Base-by-base conservation (phyloP, 2,113 vertebrate genomes). In the Planiliza haematocheilus region DNA sequence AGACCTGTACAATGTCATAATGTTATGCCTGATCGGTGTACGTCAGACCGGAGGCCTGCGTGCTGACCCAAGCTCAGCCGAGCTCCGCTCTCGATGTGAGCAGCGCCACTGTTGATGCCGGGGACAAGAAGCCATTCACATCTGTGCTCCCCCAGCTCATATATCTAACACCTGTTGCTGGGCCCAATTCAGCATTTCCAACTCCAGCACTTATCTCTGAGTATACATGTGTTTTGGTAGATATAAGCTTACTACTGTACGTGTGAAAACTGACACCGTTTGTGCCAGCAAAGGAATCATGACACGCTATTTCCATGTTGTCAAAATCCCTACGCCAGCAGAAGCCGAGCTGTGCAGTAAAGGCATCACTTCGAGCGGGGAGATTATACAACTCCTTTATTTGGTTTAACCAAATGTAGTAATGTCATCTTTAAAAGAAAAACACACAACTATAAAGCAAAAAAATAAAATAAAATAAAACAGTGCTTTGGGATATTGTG, bases 321-420 rank as follows among this genome's bases (percentile, higher is more conserved):
- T 41, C 16, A 64, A 59, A 51, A 64, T 56, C 20, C 12, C 6
- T 8, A 60, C 13, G 36, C 37, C 5, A 34, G 41, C 36, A 16
- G 10, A 46, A 34, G 59, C 5, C 14, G n/a, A 1, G 38, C 43
- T 52, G 45, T 60, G 39, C 24, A 74, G 59, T 2, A 79, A 43
- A 72, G n/a, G 6, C 12, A 42, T 14, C 41, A 16, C 50, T 39
- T 51, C 14, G 69, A 36, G 9, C 12, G 63, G 11, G 30, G 67
- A 83, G 77, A 81, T 73, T 82, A 82, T 61, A 71, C 59, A 78
- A 75, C 72, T 20, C 18, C 21, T 91, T 88, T 92, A 90, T 89
- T 92, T 79, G 61, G 59, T 81, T 84, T 50, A 56, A 81, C 48
- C 51, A 78, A 91, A 82, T 86, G 71, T n/a, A 84, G 74, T n/a